Conservation (phyloP, 92 coral and sea anemone genomes). For the Heteractis magnifica region DNA sequence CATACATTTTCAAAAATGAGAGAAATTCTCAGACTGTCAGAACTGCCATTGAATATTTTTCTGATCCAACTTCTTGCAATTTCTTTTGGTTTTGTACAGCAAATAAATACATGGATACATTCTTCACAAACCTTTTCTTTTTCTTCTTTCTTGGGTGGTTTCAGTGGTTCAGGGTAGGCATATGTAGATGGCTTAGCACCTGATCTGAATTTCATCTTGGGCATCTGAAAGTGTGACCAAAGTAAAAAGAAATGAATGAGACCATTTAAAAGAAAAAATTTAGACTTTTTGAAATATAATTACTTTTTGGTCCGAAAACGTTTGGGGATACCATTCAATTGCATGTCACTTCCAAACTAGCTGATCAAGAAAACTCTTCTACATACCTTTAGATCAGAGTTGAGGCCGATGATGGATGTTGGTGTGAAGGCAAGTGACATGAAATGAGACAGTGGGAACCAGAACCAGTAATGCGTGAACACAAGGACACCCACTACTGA, state of each 20-base stretch:
- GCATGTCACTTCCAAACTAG: neutral
- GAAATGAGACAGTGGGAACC: slow-evolving; percentile 97
- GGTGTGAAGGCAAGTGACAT: slow-evolving; percentile 90
- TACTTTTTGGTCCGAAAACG: no score
- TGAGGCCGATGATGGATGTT: slow-evolving; percentile 86
- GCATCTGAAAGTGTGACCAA: slow-evolving; percentile 60
- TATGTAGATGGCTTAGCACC: slow-evolving; percentile 89
- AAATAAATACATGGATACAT: neutral
- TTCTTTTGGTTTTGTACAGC: neutral
- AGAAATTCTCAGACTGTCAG: no score
- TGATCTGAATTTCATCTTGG: slow-evolving; percentile 90
- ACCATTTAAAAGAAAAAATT: neutral
- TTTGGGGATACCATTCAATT: neutral
- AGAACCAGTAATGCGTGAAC: slow-evolving; percentile 97
- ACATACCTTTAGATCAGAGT: slow-evolving; percentile 93
- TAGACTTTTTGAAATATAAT: neutral
- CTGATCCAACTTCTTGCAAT: no score
- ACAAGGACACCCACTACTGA: slow-evolving; percentile 91
- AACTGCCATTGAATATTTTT: no score
- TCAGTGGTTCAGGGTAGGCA: slow-evolving; percentile 95
- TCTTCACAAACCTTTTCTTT: slow-evolving; percentile 74
- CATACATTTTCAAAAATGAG: neutral
- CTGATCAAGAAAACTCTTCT: neutral
- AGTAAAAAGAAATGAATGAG: neutral
- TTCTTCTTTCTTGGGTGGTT: slow-evolving; percentile 97